Evolutionary conservation across 2,113 vertebrate genomes (phyloP).

Genomic region (Propithecus coquereli): DNA sequence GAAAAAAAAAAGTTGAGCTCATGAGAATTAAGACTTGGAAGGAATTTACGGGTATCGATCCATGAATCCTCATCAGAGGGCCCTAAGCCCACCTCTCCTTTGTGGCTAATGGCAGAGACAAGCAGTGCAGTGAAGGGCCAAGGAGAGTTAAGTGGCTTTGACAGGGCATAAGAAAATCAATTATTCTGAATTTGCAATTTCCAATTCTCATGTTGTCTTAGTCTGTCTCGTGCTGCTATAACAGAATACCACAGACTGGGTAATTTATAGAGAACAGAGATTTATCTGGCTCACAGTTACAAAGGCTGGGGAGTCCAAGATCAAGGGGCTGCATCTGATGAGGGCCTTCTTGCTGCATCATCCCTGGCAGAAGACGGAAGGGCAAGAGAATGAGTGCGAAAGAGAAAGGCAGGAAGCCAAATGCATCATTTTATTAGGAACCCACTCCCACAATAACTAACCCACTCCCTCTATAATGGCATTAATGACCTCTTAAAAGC

Average conservation of each 20-base stretch:
- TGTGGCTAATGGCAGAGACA: background rate
- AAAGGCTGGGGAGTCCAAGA: background rate
- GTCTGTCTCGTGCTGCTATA: background rate
- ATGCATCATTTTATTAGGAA: background rate
- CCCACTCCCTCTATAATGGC: background rate
- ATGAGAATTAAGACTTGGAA: slow-evolving; percentile 24
- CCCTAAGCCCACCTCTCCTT: background rate
- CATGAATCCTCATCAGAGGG: background rate
- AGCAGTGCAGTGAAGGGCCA: background rate
- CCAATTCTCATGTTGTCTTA: background rate
- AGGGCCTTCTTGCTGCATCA: background rate
- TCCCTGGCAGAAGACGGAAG: background rate
- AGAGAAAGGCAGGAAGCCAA: background rate
- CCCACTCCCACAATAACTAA: background rate
- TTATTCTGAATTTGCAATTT: background rate
- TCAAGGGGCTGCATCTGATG: background rate
- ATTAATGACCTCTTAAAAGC: background rate
- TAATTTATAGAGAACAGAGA: background rate
- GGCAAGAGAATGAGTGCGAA: background rate
- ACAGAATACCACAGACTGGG: background rate
- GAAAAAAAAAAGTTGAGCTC: background rate
- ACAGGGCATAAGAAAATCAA: background rate
- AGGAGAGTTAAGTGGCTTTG: background rate
- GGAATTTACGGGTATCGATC: slow-evolving; percentile 9
- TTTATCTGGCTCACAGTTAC: background rate